Evolutionary conservation across 2,888 invertebrate genomes (phyloP), one percentile per base, ranked within the genome.

Genomic region (Xanthorhoe spadicearia): DNA sequence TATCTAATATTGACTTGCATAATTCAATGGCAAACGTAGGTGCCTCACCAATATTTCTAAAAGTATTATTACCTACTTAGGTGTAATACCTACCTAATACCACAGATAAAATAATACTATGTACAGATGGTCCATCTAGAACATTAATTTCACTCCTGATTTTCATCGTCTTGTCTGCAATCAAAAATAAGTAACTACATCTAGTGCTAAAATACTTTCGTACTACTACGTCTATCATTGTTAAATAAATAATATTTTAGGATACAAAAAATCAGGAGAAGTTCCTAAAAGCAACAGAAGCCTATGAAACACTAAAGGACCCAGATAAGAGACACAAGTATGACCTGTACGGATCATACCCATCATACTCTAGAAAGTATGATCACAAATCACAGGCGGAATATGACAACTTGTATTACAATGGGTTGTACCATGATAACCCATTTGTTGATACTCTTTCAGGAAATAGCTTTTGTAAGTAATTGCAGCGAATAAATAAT

Each of bases 391-490:
- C 94, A 13, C 95, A 95, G 63, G 71, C 88, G 0, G 94, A 95
- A 62, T 97, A 97, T 87, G 96, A 97, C 74, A 96, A 97, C 94
- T 94, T 95, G 70, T 98, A 96, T 85, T 97, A 97, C 81, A 95
- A 98, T 94, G 98, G 97, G 64, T 94, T 98, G 69, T 98, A 98
- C 86, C 97, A 97, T 82, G 96, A 97, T 82, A 97, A 98, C 89
- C 95, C 95, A 19, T 95, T 96, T 86, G 96, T 98, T 68, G 95
- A 96, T 28, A 97, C 97, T 0, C 87, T 98, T 2, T 96, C 95
- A 74, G 94, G 94, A 76, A 93, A 94, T 66, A 96, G 95, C 80
- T 98, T 96, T 93, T 95, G 97, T 97, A 87, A 94, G 95, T 88
- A 23, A 3, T n/a, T n/a, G n/a, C 23, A 23, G 23, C 23, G 4